Conservation (phyloP, 2,113 vertebrate species). For the Tragelaphus strepsiceros region DNA sequence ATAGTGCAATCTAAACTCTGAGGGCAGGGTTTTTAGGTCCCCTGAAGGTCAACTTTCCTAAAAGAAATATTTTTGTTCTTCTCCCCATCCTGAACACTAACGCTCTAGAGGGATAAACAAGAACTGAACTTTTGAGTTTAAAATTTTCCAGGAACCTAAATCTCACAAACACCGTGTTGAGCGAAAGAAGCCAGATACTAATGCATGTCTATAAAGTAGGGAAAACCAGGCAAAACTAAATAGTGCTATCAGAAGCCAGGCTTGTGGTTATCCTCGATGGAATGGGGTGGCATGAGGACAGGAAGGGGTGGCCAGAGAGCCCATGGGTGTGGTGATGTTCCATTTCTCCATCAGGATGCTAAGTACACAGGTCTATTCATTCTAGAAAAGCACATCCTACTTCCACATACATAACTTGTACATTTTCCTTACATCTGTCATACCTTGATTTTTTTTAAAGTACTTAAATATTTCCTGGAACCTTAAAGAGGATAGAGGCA, state of each 20-base stretch:
- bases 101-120: slow-evolving; percentile 61
- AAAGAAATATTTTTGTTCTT: slow-evolving; percentile 75
- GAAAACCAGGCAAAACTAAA: background rate
- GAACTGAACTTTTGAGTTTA: slow-evolving; percentile 74
- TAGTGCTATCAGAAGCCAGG: background rate
- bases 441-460: background rate
- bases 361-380: background rate
- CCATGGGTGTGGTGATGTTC: background rate
- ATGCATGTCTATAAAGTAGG: background rate
- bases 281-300: background rate
- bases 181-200: slow-evolving; percentile 47
- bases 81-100: slow-evolving; percentile 31
- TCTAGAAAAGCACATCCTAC: background rate
- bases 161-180: slow-evolving; percentile 6
- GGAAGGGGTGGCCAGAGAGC: background rate
- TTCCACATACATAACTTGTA: background rate
- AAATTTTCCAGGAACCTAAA: slow-evolving; percentile 67
- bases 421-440: background rate
- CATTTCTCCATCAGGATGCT: background rate
- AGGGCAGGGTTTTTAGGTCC: slow-evolving; percentile 42
- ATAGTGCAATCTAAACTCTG: slow-evolving; percentile 59
- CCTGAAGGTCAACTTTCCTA: slow-evolving; percentile 65
- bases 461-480: slow-evolving; percentile 3
- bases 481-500: slow-evolving; percentile 57
- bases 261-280: background rate